Percentiles rank a stretch among this genome's conserved stretches.
Evolutionary conservation across 2,797 vertebrate species (phyloP).

Genomic region (Delichon dasypus): DNA sequence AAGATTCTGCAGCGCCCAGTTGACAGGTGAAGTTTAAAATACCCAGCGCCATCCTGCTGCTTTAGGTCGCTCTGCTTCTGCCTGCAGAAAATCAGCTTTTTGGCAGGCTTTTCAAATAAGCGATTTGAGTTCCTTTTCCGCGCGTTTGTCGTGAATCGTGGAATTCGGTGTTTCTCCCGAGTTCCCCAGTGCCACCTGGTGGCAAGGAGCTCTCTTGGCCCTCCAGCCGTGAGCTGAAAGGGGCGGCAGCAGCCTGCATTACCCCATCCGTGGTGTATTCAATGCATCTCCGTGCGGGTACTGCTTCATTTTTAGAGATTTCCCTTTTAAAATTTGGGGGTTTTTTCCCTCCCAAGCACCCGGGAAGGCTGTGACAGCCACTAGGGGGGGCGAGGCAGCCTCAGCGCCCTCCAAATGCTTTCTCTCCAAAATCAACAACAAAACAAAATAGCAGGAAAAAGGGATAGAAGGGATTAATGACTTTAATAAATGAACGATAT

Average conservation of each 20-base stretch:
- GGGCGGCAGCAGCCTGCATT: not conserved
- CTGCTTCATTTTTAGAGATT: not conserved
- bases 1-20: not conserved
- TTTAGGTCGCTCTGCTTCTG: not conserved
- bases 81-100: not conserved
- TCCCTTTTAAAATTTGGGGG: not conserved
- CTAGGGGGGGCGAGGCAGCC: slow-evolving; percentile 49
- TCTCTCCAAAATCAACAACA: not conserved
- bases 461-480: not conserved
- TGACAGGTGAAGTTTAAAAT: not conserved
- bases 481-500: not conserved
- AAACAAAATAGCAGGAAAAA: not conserved
- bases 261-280: not conserved
- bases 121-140: not conserved
- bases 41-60: not conserved
- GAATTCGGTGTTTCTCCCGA: not conserved
- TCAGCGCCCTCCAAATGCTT: not conserved
- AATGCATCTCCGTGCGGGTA: not conserved
- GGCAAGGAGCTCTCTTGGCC: not conserved
- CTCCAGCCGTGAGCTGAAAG: not conserved
- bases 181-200: slow-evolving; percentile 51
- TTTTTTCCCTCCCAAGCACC: not conserved
- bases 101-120: not conserved
- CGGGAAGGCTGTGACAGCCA: not conserved
- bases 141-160: not conserved